Conservation (phyloP, 2,797 vertebrate species). For the Poecilia picta region DNA sequence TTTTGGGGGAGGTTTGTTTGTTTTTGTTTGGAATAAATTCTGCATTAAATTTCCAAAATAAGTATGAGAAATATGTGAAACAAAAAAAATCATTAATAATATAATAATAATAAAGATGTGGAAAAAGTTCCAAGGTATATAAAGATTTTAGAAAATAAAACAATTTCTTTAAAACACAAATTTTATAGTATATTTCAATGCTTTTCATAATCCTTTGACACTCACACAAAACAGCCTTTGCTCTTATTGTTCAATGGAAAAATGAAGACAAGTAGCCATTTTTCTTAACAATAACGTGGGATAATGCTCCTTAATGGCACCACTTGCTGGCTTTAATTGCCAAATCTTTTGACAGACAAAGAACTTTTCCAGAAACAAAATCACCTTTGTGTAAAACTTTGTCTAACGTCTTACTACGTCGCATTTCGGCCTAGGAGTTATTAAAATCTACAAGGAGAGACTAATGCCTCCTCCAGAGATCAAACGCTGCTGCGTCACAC, state of each 20-base stretch:
- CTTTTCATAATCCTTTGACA: background rate
- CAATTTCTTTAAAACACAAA: background rate
- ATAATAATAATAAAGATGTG: background rate
- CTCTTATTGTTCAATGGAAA: background rate
- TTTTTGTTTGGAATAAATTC: too few relatives aligned
- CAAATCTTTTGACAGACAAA: background rate
- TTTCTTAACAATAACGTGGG: background rate
- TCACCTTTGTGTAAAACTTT: conserved; percentile 17
- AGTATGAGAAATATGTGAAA: too few relatives aligned
- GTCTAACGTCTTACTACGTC: conserved; percentile 15
- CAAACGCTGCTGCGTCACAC: background rate
- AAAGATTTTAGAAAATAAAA: background rate
- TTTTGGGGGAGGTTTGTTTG: too few relatives aligned
- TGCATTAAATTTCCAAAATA: too few relatives aligned
- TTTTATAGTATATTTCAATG: background rate
- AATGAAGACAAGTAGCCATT: background rate
- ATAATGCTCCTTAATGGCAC: background rate
- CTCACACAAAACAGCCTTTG: background rate
- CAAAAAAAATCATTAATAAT: too few relatives aligned
- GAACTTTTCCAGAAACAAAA: conserved; percentile 25
- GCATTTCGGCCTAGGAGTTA: background rate
- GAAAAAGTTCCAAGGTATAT: background rate
- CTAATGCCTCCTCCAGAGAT: background rate
- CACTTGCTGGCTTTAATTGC: background rate
- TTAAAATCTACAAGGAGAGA: conserved; percentile 25